Conservation (phyloP, 1,140 invertebrate genomes). For the Danaus melanippus region DNA sequence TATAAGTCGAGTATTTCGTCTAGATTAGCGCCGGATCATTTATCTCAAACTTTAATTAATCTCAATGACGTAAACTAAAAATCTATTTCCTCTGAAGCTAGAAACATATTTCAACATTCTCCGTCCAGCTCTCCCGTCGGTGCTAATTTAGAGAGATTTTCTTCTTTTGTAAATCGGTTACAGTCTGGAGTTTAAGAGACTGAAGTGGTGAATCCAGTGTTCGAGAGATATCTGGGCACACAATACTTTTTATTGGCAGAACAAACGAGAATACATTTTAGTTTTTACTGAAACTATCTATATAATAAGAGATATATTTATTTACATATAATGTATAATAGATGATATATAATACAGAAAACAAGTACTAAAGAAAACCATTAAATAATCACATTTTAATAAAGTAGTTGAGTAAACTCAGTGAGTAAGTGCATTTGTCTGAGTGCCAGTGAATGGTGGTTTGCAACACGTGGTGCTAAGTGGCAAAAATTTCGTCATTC, state of each 20-base stretch:
- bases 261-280: too few species aligned
- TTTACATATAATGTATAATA: too few species aligned
- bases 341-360: too few species aligned
- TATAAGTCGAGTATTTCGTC: constrained; percentile 1
- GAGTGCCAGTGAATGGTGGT: constrained; percentile 4
- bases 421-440: too few species aligned
- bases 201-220: background rate
- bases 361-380: too few species aligned
- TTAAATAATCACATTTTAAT: too few species aligned
- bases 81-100: constrained; percentile 12
- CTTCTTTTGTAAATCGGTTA: constrained; percentile 2
- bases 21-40: constrained; percentile 14
- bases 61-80: constrained; percentile 13
- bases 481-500: constrained; percentile 15
- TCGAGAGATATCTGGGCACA: too few species aligned
- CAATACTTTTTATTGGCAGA: too few species aligned
- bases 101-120: constrained; percentile 13
- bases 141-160: constrained; percentile 5
- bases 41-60: constrained; percentile 20
- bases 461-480: constrained; percentile 19
- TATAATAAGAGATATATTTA: too few species aligned
- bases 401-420: too few species aligned
- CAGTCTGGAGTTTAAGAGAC: background rate
- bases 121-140: background rate
- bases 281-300: too few species aligned